phyloP scores from a whole-genome alignment of 2,797 vertebrate species.

The Aplochiton taeniatus region DNA sequence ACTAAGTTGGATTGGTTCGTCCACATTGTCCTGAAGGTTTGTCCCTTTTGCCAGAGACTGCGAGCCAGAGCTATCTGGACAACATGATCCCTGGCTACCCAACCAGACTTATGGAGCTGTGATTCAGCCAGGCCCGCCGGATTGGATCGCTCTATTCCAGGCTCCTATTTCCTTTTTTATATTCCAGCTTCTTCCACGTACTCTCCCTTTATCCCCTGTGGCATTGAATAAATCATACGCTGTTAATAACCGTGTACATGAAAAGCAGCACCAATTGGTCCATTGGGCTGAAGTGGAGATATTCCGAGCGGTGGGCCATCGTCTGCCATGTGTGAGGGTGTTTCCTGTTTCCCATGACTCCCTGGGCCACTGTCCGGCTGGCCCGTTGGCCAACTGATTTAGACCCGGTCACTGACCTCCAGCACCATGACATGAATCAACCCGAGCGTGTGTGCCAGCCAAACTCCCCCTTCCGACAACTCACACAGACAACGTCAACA shows the following conservation, averaged over 20 bases:
- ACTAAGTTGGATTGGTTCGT: constrained; percentile 68
- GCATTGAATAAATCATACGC: constrained; percentile 11
- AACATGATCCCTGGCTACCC: constrained; percentile 59
- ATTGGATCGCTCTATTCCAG: constrained; percentile 46
- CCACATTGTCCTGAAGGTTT: constrained; percentile 66
- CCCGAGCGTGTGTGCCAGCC: background rate
- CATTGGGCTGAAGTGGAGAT: constrained; percentile 12
- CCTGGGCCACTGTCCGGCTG: constrained; percentile 35
- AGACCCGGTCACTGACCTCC: constrained; percentile 9
- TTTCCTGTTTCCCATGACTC: constrained; percentile 59
- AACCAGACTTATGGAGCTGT: constrained; percentile 61
- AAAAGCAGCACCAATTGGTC: background rate
- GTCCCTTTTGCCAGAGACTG: constrained; percentile 57
- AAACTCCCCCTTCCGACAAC: background rate
- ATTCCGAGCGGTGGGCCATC: constrained; percentile 37
- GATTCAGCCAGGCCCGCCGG: constrained; percentile 51
- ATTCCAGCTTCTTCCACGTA: background rate
- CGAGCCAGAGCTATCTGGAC: constrained; percentile 66
- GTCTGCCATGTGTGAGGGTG: constrained; percentile 28
- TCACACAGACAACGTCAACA: constrained; percentile 2
- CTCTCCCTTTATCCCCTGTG: constrained; percentile 4
- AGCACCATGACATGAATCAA: constrained; percentile 4
- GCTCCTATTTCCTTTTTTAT: constrained; percentile 6
- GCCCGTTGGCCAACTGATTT: constrained; percentile 24
- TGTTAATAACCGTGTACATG: background rate